Evolutionary conservation across 1,140 invertebrate species (phyloP), one percentile per base, ranked within the genome.

Genomic region (Myzus persicae): DNA sequence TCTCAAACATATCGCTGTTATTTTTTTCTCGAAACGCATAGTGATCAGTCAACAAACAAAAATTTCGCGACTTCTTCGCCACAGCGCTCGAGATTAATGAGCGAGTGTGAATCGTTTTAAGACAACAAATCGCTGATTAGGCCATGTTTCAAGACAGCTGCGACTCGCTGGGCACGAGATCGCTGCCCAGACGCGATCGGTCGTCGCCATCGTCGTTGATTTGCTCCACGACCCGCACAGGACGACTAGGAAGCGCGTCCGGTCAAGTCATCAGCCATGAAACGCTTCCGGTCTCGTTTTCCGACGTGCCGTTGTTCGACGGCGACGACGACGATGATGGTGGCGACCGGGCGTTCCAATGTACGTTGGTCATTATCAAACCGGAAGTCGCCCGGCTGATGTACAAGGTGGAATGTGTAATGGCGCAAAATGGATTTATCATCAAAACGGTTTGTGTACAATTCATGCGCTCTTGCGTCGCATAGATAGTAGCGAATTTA

Each of bases 381-480:
- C 89, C 89, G 6, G 89, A 90, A 67, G 26, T 31, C 26, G 54
- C 26, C 5, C 54, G 24, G 8, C 18, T 90, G 24, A 90, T 90
- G 89, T 67, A 90, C 54, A 90, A 90, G 14, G 59, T 90, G 14
- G 89, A 90, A 18, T n/a, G 38, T 11, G 18, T 90, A 20, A 90
- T 90, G 89, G 89, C 26, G 1, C 89, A 38, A 36, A 90, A 90
- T 40, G 89, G 89, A 67, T 90, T 90, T 36, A 67, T 90, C 89
- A 7, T 90, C 24, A 90, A 20, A 90, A 67, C 40, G 89, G 89
- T 90, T 54, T 18, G 46, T 14, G 11, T n/a, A 3, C 18, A 18
- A 48, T 14, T 11, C 14, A 26, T 11, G 4, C 2, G 1, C 8
- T 40, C 11, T 40, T 42, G 5, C 31, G 7, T 84, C 40, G 42